A percentile compares a stretch with the other conserved stretches of the same genome.
These are phyloP conservation scores for Syngnathus acus DNA, from an alignment of 2,797 vertebrate genomes.

Conservation along the genomic window DNA sequence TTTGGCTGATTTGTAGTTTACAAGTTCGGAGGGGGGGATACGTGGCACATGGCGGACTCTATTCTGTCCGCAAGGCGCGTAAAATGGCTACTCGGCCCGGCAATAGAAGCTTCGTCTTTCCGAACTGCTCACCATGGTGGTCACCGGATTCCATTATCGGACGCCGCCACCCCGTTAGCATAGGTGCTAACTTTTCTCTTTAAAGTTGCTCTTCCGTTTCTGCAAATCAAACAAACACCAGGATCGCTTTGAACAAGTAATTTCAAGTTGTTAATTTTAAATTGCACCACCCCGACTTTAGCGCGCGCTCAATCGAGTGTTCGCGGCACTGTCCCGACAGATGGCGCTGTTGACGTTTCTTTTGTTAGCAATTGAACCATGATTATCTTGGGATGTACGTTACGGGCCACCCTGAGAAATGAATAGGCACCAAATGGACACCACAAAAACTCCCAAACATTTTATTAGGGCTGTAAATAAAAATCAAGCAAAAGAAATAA, in stretches of 20 bases:
- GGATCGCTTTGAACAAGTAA: not conserved
- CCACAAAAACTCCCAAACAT: too few relatives aligned
- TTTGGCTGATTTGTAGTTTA: not conserved
- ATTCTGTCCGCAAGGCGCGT: conserved; percentile 49
- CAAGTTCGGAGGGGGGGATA: conserved; percentile 1
- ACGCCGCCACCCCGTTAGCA: conserved; percentile 19
- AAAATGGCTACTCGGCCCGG: conserved; percentile 63
- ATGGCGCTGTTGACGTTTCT: not conserved
- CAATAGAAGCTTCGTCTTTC: conserved; percentile 34
- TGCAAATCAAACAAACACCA: too few relatives aligned
- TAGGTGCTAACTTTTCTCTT: not conserved
- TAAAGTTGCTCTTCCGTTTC: not conserved
- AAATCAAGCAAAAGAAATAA: too few relatives aligned
- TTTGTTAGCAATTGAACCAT: not conserved
- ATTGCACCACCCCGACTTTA: too few relatives aligned
- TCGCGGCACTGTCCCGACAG: not conserved
- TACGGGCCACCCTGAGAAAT: too few relatives aligned
- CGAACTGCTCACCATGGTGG: not conserved
- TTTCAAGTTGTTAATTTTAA: too few relatives aligned
- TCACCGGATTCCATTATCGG: conserved; percentile 31
- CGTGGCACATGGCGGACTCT: conserved; percentile 55
- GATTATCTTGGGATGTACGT: too few relatives aligned
- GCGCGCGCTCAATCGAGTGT: not conserved
- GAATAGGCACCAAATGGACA: too few relatives aligned
- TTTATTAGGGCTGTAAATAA: too few relatives aligned